These are phyloP conservation scores for Scomberomorus guttatus DNA, from an alignment of 2,797 vertebrate species.

Conservation along the genomic window DNA sequence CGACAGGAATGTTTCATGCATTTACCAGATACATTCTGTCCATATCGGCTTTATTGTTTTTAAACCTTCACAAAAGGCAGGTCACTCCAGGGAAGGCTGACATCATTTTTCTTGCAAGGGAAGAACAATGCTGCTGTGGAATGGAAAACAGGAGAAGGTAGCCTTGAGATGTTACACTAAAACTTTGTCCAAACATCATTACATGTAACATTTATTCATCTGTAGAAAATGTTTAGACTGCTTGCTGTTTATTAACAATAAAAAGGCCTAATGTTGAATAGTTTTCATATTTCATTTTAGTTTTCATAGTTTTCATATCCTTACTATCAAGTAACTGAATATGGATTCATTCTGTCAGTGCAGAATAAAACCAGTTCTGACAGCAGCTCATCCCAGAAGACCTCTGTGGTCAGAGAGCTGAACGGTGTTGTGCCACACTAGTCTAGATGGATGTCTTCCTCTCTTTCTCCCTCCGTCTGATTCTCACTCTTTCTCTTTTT, in stretches of 20 bases:
- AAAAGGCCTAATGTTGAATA: background rate
- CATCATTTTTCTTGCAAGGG: slow-evolving; percentile 1
- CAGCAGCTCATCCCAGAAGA: slow-evolving; percentile 70
- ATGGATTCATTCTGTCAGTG: background rate
- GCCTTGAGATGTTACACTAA: background rate
- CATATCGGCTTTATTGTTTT: slow-evolving; percentile 18
- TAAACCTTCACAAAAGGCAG: slow-evolving; percentile 4
- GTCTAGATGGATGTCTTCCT: slow-evolving; percentile 55
- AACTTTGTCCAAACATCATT: background rate
- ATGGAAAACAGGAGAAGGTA: too few species aligned
- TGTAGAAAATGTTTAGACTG: background rate
- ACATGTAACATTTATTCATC: too few species aligned
- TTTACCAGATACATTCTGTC: slow-evolving; percentile 31
- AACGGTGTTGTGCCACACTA: slow-evolving; percentile 55
- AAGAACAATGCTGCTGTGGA: background rate
- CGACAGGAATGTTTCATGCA: slow-evolving; percentile 10
- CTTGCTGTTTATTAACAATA: background rate
- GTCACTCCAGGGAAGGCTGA: slow-evolving; percentile 11
- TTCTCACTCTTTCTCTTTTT: background rate
- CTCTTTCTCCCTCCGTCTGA: slow-evolving; percentile 11
- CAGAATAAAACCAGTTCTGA: slow-evolving; percentile 64
- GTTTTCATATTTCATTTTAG: too few species aligned
- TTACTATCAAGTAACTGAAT: slow-evolving; percentile 3
- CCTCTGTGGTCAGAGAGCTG: slow-evolving; percentile 67
- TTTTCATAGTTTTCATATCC: background rate